Conservation (phyloP, 2,113 vertebrate species). For the Poecilia latipinna region DNA sequence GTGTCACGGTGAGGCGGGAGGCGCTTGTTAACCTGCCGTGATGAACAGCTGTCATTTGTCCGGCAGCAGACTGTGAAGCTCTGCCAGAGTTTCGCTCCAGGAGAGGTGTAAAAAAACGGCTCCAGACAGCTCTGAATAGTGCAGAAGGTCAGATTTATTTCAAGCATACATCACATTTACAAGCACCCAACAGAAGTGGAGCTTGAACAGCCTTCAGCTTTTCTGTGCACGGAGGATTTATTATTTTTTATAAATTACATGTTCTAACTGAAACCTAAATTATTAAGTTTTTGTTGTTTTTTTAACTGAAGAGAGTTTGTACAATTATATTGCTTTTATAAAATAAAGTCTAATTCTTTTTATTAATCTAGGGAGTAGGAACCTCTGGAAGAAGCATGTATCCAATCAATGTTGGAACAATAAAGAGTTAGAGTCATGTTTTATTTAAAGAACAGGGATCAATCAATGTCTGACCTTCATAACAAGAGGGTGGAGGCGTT, state of each 20-base stretch:
- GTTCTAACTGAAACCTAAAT: neutral
- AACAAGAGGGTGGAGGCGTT: neutral
- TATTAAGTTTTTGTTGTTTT: too few species aligned
- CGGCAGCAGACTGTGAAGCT: slow-evolving; percentile 25
- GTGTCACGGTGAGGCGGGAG: slow-evolving; percentile 39
- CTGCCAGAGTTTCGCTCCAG: neutral
- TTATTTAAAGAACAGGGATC: neutral
- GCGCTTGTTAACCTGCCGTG: slow-evolving; percentile 60
- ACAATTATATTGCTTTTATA: too few species aligned
- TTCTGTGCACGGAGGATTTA: neutral
- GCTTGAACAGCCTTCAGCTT: slow-evolving; percentile 9
- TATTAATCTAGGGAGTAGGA: neutral
- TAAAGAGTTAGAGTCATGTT: neutral
- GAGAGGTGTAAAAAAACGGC: neutral
- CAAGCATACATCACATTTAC: slow-evolving; percentile 50
- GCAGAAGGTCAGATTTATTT: slow-evolving; percentile 57
- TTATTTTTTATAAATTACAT: slow-evolving; percentile 3
- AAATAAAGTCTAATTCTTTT: neutral
- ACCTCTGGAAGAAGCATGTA: neutral
- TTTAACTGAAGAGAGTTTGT: neutral
- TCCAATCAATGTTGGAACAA: neutral
- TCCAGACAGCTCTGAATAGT: slow-evolving; percentile 37
- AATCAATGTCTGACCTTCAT: neutral
- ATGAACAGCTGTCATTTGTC: slow-evolving; percentile 59
- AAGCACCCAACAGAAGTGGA: slow-evolving; percentile 7